A percentile compares a stretch with the other conserved stretches of the same genome.
Evolutionary conservation across 2,113 vertebrate genomes (phyloP).

Genomic region (Urocitellus parryii): DNA sequence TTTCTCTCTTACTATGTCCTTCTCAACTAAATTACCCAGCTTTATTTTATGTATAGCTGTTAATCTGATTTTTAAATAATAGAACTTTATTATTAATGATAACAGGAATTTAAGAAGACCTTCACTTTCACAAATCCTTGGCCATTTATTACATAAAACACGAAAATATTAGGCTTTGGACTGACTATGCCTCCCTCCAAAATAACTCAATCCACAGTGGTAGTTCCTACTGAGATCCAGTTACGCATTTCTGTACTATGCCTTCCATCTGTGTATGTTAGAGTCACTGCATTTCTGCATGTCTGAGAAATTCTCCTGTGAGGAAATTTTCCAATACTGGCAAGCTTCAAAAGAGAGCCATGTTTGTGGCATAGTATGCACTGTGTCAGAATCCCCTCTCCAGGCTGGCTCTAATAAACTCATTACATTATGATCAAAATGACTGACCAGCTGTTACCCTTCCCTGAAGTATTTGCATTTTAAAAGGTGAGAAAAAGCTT

Average conservation of each 20-base stretch:
- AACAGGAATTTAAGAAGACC: background rate
- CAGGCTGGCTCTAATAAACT: constrained; percentile 71
- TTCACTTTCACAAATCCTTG: background rate
- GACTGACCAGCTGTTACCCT: constrained; percentile 78
- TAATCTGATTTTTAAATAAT: constrained; percentile 14
- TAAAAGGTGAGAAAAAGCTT: constrained; percentile 70
- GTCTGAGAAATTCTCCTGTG: constrained; percentile 53
- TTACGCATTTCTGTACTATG: background rate
- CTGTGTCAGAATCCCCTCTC: constrained; percentile 61
- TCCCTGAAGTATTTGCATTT: constrained; percentile 73
- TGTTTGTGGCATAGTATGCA: constrained; percentile 36
- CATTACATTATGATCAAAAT: constrained; percentile 77
- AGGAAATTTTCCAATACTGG: constrained; percentile 13
- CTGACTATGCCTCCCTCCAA: fast-evolving
- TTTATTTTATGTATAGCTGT: constrained; percentile 1
- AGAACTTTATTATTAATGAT: background rate
- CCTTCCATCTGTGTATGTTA: constrained; percentile 19
- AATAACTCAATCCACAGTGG: background rate
- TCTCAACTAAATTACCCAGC: background rate
- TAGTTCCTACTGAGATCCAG: background rate
- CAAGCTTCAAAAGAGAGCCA: constrained; percentile 63
- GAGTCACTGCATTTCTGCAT: background rate
- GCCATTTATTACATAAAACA: background rate
- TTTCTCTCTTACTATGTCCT: background rate
- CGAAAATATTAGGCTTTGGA: background rate